Evolutionary conservation across 2,888 invertebrate genomes (phyloP).

Genomic region (Osmoderma eremita): DNA sequence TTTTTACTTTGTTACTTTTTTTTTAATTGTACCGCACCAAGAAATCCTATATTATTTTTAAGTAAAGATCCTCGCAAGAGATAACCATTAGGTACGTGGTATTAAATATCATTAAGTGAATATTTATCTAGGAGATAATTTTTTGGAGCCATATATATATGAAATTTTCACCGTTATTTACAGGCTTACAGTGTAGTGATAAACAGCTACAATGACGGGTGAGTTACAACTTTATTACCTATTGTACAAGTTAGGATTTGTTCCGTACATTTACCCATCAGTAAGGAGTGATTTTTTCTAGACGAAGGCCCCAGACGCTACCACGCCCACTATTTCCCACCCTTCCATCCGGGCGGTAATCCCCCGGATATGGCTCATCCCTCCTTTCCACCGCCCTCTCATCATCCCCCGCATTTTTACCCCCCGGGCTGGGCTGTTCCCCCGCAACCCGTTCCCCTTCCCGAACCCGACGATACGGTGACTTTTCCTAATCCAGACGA

Average conservation of each 20-base stretch:
- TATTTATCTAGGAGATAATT: not conserved
- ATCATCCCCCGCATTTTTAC: constrained; percentile 27
- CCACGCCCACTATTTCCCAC: constrained; percentile 13
- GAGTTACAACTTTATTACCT: not conserved
- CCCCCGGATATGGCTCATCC: constrained; percentile 21
- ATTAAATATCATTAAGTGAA: too few species aligned
- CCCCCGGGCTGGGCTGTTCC: constrained; percentile 34
- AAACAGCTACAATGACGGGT: constrained; percentile 23
- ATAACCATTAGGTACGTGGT: too few species aligned
- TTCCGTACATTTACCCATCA: not conserved
- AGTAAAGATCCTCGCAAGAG: too few species aligned
- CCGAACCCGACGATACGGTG: constrained; percentile 21
- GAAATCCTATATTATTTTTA: too few species aligned
- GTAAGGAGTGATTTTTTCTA: constrained; percentile 27
- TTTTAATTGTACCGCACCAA: too few species aligned
- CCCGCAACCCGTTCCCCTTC: constrained; percentile 30
- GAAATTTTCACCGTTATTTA: not conserved
- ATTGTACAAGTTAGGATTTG: not conserved
- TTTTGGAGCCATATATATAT: not conserved
- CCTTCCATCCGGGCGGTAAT: constrained; percentile 11
- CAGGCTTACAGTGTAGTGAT: constrained; percentile 7
- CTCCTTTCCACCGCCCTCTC: constrained; percentile 10
- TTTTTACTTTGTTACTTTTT: too few species aligned
- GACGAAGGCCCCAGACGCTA: constrained; percentile 23
- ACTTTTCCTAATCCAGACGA: constrained; percentile 13